These are phyloP conservation scores for Lerista edwardsae DNA, from an alignment of 2,797 vertebrate genomes.

Conservation along the genomic window DNA sequence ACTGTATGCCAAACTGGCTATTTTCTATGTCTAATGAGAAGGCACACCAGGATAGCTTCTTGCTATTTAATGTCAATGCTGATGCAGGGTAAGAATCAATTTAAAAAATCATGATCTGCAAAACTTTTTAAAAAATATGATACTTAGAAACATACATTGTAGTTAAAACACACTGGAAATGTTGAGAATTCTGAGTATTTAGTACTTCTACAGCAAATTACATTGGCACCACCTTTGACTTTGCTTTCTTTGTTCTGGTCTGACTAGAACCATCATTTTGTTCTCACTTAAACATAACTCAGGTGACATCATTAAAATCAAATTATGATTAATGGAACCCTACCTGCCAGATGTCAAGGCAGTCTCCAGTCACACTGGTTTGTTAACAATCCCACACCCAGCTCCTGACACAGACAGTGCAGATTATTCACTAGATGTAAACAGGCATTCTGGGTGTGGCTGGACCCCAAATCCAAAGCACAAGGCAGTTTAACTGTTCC, in stretches of 20 bases:
- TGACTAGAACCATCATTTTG: neutral
- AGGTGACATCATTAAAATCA: neutral
- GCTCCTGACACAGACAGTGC: neutral
- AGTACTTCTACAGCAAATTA: neutral
- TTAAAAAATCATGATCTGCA: too few relatives aligned
- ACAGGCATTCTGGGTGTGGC: neutral
- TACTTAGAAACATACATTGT: neutral
- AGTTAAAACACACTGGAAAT: neutral
- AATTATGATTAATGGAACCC: slow-evolving; percentile 16
- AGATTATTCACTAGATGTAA: slow-evolving; percentile 1
- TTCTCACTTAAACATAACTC: neutral
- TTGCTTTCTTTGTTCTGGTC: neutral
- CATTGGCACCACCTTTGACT: neutral
- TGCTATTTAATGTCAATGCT: neutral
- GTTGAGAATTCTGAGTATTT: neutral
- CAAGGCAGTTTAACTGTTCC: neutral
- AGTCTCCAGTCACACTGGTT: slow-evolving; percentile 53
- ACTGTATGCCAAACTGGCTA: neutral
- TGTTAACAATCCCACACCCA: slow-evolving; percentile 17
- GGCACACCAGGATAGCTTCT: neutral
- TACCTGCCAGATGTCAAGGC: slow-evolving; percentile 42
- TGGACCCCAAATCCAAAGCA: slow-evolving; percentile 12
- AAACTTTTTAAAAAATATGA: too few relatives aligned
- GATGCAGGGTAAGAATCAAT: neutral
- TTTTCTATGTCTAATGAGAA: neutral